Conservation (phyloP, 2,113 vertebrate genomes). For the Axis porcinus region DNA sequence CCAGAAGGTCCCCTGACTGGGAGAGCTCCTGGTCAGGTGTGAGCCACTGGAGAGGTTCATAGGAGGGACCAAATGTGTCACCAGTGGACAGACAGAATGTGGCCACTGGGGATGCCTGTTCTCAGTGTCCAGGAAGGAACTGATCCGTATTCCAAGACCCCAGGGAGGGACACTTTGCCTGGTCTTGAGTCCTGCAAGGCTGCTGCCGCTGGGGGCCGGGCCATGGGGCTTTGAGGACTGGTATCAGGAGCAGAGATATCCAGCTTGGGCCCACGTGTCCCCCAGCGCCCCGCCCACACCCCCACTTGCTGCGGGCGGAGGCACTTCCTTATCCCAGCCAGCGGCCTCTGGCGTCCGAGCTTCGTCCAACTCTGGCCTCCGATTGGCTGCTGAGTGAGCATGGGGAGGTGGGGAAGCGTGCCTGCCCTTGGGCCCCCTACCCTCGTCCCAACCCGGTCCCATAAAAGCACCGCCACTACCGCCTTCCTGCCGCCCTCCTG, state of each 20-base stretch:
- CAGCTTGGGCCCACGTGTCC: not conserved
- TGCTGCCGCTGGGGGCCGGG: too few species aligned
- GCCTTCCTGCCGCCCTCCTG: not conserved
- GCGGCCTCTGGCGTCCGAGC: conserved; percentile 66
- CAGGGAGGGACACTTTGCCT: not conserved
- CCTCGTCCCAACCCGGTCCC: conserved; percentile 59
- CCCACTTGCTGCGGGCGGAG: conserved; percentile 79
- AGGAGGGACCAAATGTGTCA: not conserved
- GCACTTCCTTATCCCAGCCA: conserved; percentile 75
- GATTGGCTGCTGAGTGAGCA: conserved; percentile 82
- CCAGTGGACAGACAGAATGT: not conserved
- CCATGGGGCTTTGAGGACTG: conserved; percentile 33
- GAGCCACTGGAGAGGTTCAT: not conserved
- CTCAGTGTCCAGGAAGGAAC: too few species aligned
- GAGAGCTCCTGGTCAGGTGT: not conserved
- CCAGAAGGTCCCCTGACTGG: not conserved
- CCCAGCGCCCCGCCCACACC: conserved; percentile 5
- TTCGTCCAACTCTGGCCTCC: conserved; percentile 53
- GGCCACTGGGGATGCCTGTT: not conserved
- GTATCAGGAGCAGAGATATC: not conserved
- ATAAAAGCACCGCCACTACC: not conserved
- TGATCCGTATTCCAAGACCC: rapidly evolving
- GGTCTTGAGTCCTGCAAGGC: not conserved
- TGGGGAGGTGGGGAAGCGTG: conserved; percentile 79
- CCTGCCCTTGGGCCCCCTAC: conserved; percentile 49